Evolutionary conservation across 2,888 invertebrate species (phyloP), one percentile per base, ranked within the genome.

Genomic region (Hanleya hanleyi): DNA sequence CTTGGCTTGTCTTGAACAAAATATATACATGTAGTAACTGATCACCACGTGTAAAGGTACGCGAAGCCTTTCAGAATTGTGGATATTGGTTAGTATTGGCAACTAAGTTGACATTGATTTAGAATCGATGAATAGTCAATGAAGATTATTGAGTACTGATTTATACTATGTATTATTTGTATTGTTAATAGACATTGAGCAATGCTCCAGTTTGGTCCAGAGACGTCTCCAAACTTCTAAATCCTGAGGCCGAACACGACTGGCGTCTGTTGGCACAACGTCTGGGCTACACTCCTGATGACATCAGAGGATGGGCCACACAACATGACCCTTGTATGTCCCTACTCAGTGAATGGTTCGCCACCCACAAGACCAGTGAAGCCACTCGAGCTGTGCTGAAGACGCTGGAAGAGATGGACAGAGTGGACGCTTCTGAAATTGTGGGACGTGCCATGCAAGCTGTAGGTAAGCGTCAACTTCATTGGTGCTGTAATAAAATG

Each of bases 181-280:
- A n/a, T n/a, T n/a, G n/a, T n/a, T n/a, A n/a, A 12, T 75, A 89
- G 88, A 89, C 88, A 29, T 75, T 89, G 73, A 84, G 83, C 51
- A 85, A 88, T 81, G 88, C 88, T 15, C 89, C 89, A 5, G 82
- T 77, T 66, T 89, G 88, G 89, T 85, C 88, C 4, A 77, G 85
- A 68, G 86, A 89, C 64, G 81, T 89, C 2, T 82, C 88, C 57
- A 84, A 81, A 71, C 80, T 89, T 49, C 75, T 89, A 76, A 88
- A 89, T 71, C 83, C 83, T 3, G 68, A 77, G 29, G 62, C 75
- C 51, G 83, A 86, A n/a, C 80, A 83, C 71, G 89, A 89, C 71
- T 89, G 89, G 89, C 81, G 87, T 7, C 76, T 89, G 38, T 75
- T 89, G 49, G 85, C 86, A 33, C 81, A 82, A 65, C 81, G 89